Evolutionary conservation across 2,888 invertebrate species (phyloP).

Genomic region (Drosophila robusta): DNA sequence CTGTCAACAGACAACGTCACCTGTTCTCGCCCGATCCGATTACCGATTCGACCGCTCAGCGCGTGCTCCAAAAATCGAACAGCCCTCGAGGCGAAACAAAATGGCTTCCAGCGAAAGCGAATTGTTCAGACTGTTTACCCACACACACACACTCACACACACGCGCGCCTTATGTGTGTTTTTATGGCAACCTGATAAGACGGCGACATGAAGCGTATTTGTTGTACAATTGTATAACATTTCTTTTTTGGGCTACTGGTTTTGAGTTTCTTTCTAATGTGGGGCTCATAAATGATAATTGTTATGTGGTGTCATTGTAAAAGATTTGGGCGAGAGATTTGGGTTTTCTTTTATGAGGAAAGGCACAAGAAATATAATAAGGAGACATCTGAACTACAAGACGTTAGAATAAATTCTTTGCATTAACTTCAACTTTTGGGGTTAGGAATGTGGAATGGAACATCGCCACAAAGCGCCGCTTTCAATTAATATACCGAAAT

Average conservation of each 20-base stretch:
- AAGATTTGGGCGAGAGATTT: background rate
- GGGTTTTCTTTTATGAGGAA: background rate
- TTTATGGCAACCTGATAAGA: constrained; percentile 47
- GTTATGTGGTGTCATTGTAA: background rate
- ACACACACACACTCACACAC: background rate
- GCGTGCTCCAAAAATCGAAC: constrained; percentile 64
- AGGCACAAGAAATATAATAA: background rate
- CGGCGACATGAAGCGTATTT: constrained; percentile 40
- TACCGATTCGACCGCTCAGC: constrained; percentile 48
- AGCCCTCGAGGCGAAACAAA: constrained; percentile 15
- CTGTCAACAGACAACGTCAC: constrained; percentile 45
- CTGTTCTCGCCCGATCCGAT: constrained; percentile 49
- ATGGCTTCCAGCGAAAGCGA: constrained; percentile 17
- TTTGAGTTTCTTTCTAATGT: constrained; percentile 37
- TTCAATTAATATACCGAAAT: too few species aligned
- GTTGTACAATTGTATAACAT: constrained; percentile 49
- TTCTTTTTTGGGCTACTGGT: constrained; percentile 43
- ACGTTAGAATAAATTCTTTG: too few species aligned
- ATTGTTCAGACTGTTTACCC: background rate
- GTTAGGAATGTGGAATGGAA: background rate
- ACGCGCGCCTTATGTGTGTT: constrained; percentile 1
- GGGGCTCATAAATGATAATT: constrained; percentile 4
- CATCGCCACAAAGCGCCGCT: background rate
- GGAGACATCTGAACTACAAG: too few species aligned
- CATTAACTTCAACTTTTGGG: background rate